These are phyloP conservation scores for Microplitis mediator DNA, from an alignment of 1,140 invertebrate species.

Conservation along the genomic window DNA sequence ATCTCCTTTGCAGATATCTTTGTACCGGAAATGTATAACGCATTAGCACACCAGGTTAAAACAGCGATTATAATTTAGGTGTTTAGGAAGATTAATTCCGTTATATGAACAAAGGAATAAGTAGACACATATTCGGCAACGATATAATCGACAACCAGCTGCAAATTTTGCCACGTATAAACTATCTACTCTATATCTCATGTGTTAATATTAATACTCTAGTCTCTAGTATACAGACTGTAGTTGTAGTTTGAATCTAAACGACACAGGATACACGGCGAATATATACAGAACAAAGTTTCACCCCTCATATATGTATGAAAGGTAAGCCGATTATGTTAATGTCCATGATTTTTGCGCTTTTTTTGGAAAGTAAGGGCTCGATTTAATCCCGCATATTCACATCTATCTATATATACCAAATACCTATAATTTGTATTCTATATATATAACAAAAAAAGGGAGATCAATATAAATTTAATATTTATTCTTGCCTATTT, in stretches of 20 bases:
- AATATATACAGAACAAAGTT: no score
- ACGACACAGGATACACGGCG: not conserved
- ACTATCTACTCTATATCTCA: not conserved
- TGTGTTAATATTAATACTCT: not conserved
- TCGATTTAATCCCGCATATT: constrained; percentile 42
- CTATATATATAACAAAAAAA: no score
- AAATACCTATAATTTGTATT: no score
- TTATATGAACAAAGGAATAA: constrained; percentile 19
- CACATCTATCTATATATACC: no score
- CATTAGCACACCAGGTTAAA: no score
- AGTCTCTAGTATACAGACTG: not conserved
- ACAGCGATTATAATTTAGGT: constrained; percentile 46
- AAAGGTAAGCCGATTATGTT: constrained; percentile 48
- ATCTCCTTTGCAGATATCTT: no score
- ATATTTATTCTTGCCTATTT: no score
- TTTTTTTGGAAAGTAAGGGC: constrained; percentile 46
- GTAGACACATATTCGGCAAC: constrained; percentile 20
- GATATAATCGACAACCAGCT: constrained; percentile 46
- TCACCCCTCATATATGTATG: no score
- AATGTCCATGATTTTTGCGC: constrained; percentile 47
- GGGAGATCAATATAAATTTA: no score
- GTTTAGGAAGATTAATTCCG: constrained; percentile 50
- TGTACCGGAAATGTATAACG: no score
- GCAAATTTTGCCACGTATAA: constrained; percentile 30
- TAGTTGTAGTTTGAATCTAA: not conserved